Evolutionary conservation across 2,888 invertebrate species (phyloP).

Genomic region (Pheosia gnoma): DNA sequence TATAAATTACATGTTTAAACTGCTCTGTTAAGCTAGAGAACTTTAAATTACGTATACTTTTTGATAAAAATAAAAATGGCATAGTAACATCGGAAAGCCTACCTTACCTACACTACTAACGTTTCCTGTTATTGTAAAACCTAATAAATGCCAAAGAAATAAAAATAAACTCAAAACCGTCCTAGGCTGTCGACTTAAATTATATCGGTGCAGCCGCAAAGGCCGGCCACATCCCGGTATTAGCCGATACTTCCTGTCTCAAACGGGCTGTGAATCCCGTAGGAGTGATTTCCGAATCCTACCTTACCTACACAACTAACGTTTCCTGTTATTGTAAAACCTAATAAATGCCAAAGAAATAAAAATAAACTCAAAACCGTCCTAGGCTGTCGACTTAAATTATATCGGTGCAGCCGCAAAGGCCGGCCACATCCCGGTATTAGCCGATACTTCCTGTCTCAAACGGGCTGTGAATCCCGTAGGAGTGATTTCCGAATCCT

Average conservation of each 20-base stretch:
- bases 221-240: conserved; percentile 40
- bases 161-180: background rate
- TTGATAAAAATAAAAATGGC: too few species aligned
- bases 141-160: too few species aligned
- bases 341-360: too few species aligned
- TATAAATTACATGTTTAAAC: too few species aligned
- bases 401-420: conserved; percentile 40
- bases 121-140: too few species aligned
- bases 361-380: background rate
- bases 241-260: conserved; percentile 43
- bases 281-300: conserved; percentile 39
- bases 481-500: conserved; percentile 41
- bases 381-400: conserved; percentile 34
- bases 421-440: conserved; percentile 40
- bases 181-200: conserved; percentile 34
- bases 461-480: conserved; percentile 46
- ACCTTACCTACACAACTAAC: too few species aligned
- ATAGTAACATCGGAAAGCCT: too few species aligned
- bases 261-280: conserved; percentile 46
- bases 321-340: too few species aligned
- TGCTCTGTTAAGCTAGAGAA: too few species aligned
- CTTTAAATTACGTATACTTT: too few species aligned
- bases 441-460: conserved; percentile 43
- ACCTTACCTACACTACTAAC: too few species aligned
- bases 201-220: conserved; percentile 40